These are phyloP conservation scores for Tetragonula carbonaria DNA, from an alignment of 2,888 invertebrate species.

Conservation along the genomic window DNA sequence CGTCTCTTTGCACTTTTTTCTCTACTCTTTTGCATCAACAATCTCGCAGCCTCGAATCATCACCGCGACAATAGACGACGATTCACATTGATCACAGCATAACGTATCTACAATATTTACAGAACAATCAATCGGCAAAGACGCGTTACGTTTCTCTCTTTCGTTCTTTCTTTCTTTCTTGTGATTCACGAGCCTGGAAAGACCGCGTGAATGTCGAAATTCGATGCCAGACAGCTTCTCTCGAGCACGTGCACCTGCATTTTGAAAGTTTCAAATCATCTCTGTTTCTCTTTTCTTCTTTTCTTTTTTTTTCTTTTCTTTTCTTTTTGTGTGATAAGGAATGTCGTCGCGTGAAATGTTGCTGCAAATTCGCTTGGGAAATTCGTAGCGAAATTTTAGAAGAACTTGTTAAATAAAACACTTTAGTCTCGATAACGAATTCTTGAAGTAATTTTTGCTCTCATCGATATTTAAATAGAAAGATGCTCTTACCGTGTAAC, in stretches of 20 bases:
- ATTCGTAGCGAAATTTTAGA: no score
- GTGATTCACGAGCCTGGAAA: not conserved
- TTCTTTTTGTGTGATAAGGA: no score
- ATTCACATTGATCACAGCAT: slow-evolving; percentile 69
- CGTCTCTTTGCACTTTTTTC: slow-evolving; percentile 30
- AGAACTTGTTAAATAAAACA: no score
- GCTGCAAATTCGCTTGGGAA: no score
- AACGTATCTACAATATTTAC: slow-evolving; percentile 76
- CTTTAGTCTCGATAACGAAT: no score
- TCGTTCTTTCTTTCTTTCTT: not conserved
- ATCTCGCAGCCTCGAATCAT: slow-evolving; percentile 72
- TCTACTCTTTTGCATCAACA: slow-evolving; percentile 49
- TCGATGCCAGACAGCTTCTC: not conserved
- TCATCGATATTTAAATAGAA: no score
- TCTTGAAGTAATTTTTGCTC: no score
- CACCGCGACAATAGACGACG: slow-evolving; percentile 61
- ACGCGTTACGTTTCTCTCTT: slow-evolving; percentile 53
- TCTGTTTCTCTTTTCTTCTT: not conserved
- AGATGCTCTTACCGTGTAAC: not conserved
- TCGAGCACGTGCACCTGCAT: no score
- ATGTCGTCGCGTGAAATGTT: no score
- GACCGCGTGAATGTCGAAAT: not conserved
- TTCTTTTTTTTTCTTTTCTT: no score
- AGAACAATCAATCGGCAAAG: slow-evolving; percentile 69
- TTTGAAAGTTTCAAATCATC: slow-evolving; percentile 19